Evolutionary conservation across 2,113 vertebrate species (phyloP).

Genomic region (Calidris pygmaea): DNA sequence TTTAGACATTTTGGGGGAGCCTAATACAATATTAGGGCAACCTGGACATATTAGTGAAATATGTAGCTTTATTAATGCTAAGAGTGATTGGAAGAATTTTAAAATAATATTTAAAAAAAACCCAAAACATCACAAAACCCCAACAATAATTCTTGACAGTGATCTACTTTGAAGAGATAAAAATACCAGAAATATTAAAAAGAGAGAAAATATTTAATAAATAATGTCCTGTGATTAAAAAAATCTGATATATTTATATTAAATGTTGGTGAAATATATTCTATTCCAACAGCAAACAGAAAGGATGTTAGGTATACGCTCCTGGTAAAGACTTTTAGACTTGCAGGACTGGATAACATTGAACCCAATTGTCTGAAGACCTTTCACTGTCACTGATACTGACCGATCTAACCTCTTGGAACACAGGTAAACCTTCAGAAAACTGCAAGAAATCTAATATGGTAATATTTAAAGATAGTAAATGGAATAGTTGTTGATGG

Average conservation of each 20-base stretch:
- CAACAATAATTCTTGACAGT: not conserved
- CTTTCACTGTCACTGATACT: not conserved
- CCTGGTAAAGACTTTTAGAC: not conserved
- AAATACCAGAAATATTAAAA: not conserved
- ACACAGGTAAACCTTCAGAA: not conserved
- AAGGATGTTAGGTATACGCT: not conserved
- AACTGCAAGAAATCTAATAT: not conserved
- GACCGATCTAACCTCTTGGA: not conserved
- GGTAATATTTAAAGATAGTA: not conserved
- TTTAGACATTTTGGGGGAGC: not conserved
- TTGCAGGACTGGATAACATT: not conserved
- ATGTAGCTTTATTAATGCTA: not conserved
- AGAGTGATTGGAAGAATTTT: not conserved
- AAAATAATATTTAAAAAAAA: not conserved
- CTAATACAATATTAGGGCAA: not conserved
- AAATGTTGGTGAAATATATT: not conserved
- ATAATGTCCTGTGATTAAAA: not conserved
- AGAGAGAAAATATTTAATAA: not conserved
- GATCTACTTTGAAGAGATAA: not conserved
- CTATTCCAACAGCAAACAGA: not conserved
- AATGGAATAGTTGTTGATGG: not conserved
- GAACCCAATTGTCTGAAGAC: not conserved
- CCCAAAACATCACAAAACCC: not conserved
- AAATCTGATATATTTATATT: not conserved
- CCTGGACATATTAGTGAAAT: not conserved